phyloP scores from a whole-genome alignment of 2,113 vertebrate species.

The Sapayoa aenigma region DNA sequence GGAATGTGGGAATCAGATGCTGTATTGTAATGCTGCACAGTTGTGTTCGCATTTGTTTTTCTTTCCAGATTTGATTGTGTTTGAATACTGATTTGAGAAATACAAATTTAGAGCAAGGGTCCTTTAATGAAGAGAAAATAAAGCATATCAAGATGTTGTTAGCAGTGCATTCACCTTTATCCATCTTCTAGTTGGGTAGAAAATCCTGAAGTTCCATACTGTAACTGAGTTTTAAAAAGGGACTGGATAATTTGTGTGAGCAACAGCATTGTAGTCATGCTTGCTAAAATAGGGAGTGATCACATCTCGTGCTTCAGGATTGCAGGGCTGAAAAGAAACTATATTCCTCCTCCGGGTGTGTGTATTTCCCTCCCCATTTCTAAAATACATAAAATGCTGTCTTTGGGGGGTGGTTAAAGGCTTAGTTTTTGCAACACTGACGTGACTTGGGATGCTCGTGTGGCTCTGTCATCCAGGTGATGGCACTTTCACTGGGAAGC shows the following conservation, averaged over 20 bases:
- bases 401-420: neutral
- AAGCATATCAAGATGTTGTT: neutral
- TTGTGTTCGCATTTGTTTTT: conserved; percentile 6
- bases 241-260: neutral
- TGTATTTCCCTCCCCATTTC: neutral
- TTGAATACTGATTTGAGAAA: neutral
- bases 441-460: neutral
- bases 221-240: neutral
- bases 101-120: neutral
- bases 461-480: neutral
- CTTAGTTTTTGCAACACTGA: neutral
- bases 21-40: neutral
- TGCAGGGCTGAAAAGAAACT: conserved; percentile 29
- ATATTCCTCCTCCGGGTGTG: conserved; percentile 31
- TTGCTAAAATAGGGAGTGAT: conserved; percentile 53
- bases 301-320: conserved; percentile 29
- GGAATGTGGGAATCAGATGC: neutral
- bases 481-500: neutral
- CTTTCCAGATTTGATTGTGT: neutral
- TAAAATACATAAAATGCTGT: neutral
- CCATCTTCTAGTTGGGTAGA: neutral
- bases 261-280: neutral
- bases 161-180: neutral
- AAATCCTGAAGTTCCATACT: neutral
- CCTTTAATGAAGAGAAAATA: neutral